Conservation (phyloP, 2,888 invertebrate species). For the Sesia bembeciformis region DNA sequence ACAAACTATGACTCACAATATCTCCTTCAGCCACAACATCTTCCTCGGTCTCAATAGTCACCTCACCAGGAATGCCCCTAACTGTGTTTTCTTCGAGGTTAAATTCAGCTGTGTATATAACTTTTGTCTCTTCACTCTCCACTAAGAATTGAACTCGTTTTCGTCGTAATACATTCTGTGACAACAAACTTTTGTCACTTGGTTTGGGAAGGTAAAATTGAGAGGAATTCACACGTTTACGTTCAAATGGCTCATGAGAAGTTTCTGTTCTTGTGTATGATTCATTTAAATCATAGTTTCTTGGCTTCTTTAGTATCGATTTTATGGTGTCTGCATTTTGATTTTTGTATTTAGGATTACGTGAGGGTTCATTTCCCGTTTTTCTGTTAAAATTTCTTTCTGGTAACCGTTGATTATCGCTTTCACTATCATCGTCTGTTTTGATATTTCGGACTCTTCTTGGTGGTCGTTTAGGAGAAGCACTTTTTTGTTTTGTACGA, state of each 20-base stretch:
- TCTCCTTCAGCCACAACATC: slow-evolving; percentile 51
- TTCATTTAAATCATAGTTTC: slow-evolving; percentile 44
- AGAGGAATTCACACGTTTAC: slow-evolving; percentile 51
- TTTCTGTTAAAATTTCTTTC: slow-evolving; percentile 45
- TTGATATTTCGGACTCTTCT: slow-evolving; percentile 67
- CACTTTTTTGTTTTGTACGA: slow-evolving; percentile 58
- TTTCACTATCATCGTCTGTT: slow-evolving; percentile 66
- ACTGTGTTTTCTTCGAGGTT: slow-evolving; percentile 49
- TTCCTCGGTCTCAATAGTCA: slow-evolving; percentile 33
- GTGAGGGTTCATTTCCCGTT: slow-evolving; percentile 26
- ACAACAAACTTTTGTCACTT: slow-evolving; percentile 43
- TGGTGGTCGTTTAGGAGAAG: slow-evolving; percentile 78
- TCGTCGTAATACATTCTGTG: slow-evolving; percentile 61
- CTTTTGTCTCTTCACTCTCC: slow-evolving; percentile 74
- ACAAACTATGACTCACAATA: slow-evolving; percentile 50
- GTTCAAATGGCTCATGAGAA: slow-evolving; percentile 40
- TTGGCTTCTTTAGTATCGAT: slow-evolving; percentile 76
- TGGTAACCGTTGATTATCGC: slow-evolving; percentile 55
- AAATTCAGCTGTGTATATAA: slow-evolving; percentile 64
- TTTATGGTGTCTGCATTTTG: slow-evolving; percentile 65
- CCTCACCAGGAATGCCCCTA: slow-evolving; percentile 23
- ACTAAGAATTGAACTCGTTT: slow-evolving; percentile 84
- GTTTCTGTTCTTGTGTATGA: slow-evolving; percentile 34
- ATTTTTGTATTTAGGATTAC: slow-evolving; percentile 43
- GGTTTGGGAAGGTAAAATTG: slow-evolving; percentile 79